These are phyloP conservation scores for Drosophila dunni DNA, from an alignment of 1,140 invertebrate genomes.

Conservation along the genomic window DNA sequence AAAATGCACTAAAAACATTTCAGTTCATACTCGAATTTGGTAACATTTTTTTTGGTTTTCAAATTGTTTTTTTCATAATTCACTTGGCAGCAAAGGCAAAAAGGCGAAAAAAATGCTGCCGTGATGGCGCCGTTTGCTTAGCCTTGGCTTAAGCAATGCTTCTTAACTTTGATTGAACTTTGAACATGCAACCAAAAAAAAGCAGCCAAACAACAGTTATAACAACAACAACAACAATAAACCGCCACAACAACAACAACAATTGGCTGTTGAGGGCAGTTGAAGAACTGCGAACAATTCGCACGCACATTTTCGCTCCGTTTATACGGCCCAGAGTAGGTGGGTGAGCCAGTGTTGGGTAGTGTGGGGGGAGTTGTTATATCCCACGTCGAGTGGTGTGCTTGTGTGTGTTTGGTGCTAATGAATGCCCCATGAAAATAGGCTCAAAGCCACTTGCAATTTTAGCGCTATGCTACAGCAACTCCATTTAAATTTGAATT, in stretches of 20 bases:
- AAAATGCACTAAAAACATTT: too few relatives aligned
- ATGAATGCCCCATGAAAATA: slow-evolving; percentile 46
- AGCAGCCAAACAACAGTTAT: slow-evolving; percentile 42
- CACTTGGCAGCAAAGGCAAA: neutral
- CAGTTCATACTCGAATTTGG: too few relatives aligned
- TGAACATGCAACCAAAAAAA: slow-evolving; percentile 67
- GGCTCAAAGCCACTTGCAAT: slow-evolving; percentile 32
- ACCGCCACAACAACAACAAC: slow-evolving; percentile 55
- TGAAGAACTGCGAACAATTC: slow-evolving; percentile 58
- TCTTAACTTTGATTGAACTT: slow-evolving; percentile 82
- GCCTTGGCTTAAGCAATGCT: slow-evolving; percentile 68
- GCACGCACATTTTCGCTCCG: slow-evolving; percentile 64
- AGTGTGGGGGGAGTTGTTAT: neutral
- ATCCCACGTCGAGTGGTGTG: slow-evolving; percentile 18
- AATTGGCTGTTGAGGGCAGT: slow-evolving; percentile 58
- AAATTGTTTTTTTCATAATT: slow-evolving; percentile 1
- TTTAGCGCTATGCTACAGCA: slow-evolving; percentile 19
- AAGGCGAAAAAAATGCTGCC: slow-evolving; percentile 28
- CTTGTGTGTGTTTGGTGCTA: slow-evolving; percentile 21
- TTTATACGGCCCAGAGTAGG: slow-evolving; percentile 1
- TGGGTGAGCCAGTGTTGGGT: neutral
- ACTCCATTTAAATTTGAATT: slow-evolving; percentile 45
- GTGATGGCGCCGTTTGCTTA: slow-evolving; percentile 52
- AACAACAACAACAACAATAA: slow-evolving; percentile 54
- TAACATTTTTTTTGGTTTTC: neutral